phyloP scores from a whole-genome alignment of 2,797 vertebrate genomes.

The Clarias pachynema region DNA sequence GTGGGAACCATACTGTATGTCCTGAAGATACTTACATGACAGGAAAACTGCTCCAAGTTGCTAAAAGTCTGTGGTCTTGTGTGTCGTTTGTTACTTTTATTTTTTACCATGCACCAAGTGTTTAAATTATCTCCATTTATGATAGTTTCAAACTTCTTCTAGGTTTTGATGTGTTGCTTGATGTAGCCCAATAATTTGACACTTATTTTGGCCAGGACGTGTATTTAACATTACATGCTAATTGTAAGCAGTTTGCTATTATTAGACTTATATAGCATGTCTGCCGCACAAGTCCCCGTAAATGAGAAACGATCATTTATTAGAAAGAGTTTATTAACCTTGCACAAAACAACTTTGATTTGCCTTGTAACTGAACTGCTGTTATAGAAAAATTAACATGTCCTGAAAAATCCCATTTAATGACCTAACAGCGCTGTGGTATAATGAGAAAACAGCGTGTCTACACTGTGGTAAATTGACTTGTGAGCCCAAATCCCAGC shows the following conservation, averaged over 20 bases:
- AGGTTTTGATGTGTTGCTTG: too few species aligned
- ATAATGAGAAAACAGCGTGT: neutral
- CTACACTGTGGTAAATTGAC: neutral
- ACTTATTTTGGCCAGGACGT: too few species aligned
- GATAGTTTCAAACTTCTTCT: too few species aligned
- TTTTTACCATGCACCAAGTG: too few species aligned
- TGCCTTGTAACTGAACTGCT: constrained; percentile 8
- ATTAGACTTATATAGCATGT: neutral
- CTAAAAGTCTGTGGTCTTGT: neutral
- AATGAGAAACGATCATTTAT: neutral
- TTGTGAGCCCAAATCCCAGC: neutral
- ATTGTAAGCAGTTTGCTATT: neutral
- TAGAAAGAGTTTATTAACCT: neutral
- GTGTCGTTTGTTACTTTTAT: too few species aligned
- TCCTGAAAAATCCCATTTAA: neutral
- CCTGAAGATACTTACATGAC: neutral
- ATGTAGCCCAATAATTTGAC: too few species aligned
- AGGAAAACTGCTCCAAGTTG: neutral
- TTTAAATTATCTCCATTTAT: too few species aligned
- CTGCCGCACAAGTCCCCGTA: neutral
- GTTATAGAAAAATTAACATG: neutral
- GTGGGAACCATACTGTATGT: neutral
- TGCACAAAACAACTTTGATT: too few species aligned
- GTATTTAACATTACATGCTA: neutral
- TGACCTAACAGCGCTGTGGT: neutral